Conservation (phyloP, 2,888 invertebrate species). For the Aphodius sticticus region DNA sequence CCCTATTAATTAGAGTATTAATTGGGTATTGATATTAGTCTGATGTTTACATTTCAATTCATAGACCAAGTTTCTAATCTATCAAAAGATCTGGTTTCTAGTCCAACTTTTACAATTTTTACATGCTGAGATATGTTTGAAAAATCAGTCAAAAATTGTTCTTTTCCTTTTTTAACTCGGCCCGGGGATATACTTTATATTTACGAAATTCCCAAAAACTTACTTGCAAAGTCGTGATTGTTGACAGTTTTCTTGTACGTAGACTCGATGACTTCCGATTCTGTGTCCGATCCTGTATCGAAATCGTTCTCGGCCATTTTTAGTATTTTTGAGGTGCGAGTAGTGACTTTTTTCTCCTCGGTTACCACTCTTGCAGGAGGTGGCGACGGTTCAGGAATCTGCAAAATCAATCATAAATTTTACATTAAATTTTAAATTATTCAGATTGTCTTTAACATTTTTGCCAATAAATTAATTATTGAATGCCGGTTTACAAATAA, state of each 20-base stretch:
- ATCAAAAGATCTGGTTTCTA: no score
- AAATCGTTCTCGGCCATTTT: constrained; percentile 65
- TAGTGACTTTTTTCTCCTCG: constrained; percentile 43
- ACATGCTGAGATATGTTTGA: no score
- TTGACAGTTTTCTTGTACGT: constrained; percentile 21
- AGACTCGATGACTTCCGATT: constrained; percentile 61
- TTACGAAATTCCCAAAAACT: not conserved
- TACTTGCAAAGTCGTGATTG: constrained; percentile 27
- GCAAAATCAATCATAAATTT: not conserved
- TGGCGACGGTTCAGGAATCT: constrained; percentile 24
- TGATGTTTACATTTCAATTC: no score
- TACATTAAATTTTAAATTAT: not conserved
- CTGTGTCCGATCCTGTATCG: constrained; percentile 77
- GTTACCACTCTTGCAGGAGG: not conserved
- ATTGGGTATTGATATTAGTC: no score
- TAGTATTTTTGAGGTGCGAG: constrained; percentile 64
- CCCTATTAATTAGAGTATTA: no score
- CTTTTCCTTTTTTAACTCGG: not conserved
- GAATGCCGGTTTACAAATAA: no score
- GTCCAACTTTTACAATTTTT: no score
- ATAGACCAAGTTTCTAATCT: no score
- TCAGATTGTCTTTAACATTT: not conserved
- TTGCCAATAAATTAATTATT: not conserved
- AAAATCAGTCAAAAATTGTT: not conserved
- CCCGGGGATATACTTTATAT: not conserved